Evolutionary conservation across 1,140 invertebrate genomes (phyloP).

Genomic region (Mactra quadrangularis): DNA sequence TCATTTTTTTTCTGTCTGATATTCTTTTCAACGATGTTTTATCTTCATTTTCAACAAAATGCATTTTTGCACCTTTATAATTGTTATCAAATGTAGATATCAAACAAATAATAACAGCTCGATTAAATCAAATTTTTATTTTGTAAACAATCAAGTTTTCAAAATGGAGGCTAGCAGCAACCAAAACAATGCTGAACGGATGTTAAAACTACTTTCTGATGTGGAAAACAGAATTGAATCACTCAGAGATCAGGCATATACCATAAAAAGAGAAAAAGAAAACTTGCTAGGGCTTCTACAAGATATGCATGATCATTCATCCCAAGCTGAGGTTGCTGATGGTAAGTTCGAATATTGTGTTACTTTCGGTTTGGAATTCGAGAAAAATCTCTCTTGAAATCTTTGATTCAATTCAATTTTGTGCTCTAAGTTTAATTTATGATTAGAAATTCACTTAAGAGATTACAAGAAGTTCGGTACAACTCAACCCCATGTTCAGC

Average conservation of each 20-base stretch:
- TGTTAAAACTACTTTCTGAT: constrained; percentile 21
- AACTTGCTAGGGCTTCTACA: constrained; percentile 62
- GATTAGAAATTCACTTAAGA: too few species aligned
- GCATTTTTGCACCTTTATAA: too few species aligned
- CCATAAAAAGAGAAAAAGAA: constrained; percentile 64
- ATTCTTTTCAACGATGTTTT: too few species aligned
- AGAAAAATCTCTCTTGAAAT: not conserved
- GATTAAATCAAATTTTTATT: too few species aligned
- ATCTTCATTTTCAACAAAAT: too few species aligned
- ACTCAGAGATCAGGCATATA: constrained; percentile 59
- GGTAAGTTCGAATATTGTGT: constrained; percentile 54
- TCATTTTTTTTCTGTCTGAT: too few species aligned
- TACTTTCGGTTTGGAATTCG: too few species aligned
- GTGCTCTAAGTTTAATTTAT: not conserved
- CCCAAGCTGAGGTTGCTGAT: constrained; percentile 40
- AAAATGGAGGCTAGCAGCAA: constrained; percentile 2
- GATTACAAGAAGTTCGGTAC: too few species aligned
- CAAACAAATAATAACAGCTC: too few species aligned
- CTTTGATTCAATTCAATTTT: not conserved
- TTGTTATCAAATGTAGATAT: too few species aligned
- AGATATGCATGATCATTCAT: constrained; percentile 61
- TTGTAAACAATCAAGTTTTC: too few species aligned
- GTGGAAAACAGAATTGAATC: constrained; percentile 65
- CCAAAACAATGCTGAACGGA: constrained; percentile 18
- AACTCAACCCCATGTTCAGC: too few species aligned